Conservation (phyloP, 2,888 invertebrate species). For the Clistopyga incitator region DNA sequence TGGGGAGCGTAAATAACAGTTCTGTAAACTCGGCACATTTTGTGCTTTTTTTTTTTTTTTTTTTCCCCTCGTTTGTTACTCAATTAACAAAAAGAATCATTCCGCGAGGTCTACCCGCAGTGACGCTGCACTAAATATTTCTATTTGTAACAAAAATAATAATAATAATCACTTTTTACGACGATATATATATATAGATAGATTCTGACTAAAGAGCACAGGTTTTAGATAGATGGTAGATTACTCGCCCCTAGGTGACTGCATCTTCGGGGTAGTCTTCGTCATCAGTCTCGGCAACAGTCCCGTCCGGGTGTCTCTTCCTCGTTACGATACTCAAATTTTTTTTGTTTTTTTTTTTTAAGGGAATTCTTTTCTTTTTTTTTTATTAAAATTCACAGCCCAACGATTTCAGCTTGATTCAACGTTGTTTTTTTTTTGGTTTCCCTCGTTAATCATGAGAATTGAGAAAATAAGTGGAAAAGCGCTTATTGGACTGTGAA, state of each 20-base stretch:
- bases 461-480: neutral
- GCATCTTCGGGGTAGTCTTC: constrained; percentile 82
- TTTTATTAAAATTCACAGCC: constrained; percentile 38
- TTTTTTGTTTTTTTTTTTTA: constrained; percentile 57
- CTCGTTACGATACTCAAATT: constrained; percentile 76
- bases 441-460: neutral
- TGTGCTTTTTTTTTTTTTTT: constrained; percentile 32
- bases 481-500: constrained; percentile 46
- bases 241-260: constrained; percentile 84
- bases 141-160: constrained; percentile 75
- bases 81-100: constrained; percentile 10
- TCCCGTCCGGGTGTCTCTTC: constrained; percentile 78
- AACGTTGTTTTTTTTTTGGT: neutral
- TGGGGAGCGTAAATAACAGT: constrained; percentile 4
- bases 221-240: constrained; percentile 83
- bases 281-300: constrained; percentile 80
- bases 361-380: constrained; percentile 22
- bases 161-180: constrained; percentile 79
- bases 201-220: constrained; percentile 79
- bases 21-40: constrained; percentile 15
- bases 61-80: neutral
- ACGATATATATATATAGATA: constrained; percentile 67
- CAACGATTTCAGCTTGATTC: constrained; percentile 14
- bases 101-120: constrained; percentile 70
- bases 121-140: constrained; percentile 70